Base-by-base conservation (phyloP, 1,140 invertebrate species). In the Orussus abietinus region DNA sequence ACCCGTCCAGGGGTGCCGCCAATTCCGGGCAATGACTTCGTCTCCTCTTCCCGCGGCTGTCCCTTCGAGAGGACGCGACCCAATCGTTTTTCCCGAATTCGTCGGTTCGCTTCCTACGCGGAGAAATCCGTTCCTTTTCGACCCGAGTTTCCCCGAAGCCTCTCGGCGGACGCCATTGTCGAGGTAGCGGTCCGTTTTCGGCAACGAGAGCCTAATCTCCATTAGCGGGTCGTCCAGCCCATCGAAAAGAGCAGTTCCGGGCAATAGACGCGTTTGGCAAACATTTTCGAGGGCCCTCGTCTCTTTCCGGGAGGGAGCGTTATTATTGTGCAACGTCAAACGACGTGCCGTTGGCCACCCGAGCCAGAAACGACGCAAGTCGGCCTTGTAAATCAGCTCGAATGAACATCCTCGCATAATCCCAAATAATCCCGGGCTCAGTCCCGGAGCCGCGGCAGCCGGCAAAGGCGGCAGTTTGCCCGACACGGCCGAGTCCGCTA, bases 381-480 rank as follows among this genome's bases (percentile, higher is more conserved):
- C 54, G 45, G 52, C 62, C 64, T 71, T 66, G 62, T 66, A 65
- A 63, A 68, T 69, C 61, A 66, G 54, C 55, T 58, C 55, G 60
- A 55, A 64, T 58, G 61, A 67, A 55, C 66, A 64, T 66, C 56
- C 57, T 58, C 53, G 51, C 51, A 57, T 69, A 67, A 72, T 70
- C 64, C 65, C 50, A 42, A 52, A 51, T 72, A 69, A 72, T 70
- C 64, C 60, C 19, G 12, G 14, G 47, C 46, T 52, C 56, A 39
- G 49, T 49, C 15, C 44, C 39, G 55, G 57, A 59, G 57, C 43
- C 47, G 28, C 25, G 45, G 34, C 57, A 59, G 57, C 60, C 57
- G 60, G 57, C 44, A 13, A 10, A 15, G 18, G 33, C 47, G 42
- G 48, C 43, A 46, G 48, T 55, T 10, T 15, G 7, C 18, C 18